Conservation (phyloP, 1,140 invertebrate genomes). For the Aphelinus certus region DNA sequence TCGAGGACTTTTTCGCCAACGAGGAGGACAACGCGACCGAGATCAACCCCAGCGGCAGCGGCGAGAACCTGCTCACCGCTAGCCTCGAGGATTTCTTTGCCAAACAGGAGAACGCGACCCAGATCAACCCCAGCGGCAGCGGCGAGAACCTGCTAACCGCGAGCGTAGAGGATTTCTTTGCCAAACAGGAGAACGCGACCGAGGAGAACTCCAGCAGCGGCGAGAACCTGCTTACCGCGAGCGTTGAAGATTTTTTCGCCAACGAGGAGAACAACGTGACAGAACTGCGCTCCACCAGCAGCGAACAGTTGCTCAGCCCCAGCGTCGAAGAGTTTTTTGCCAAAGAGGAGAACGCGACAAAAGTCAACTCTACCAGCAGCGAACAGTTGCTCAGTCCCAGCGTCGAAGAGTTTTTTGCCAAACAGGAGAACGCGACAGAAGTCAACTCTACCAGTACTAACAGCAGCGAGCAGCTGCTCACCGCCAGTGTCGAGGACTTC, state of each 20-base stretch:
- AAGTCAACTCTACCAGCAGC: no score
- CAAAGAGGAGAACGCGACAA: no score
- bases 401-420: no score
- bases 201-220: background rate
- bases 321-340: no score
- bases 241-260: background rate
- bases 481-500: background rate
- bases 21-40: background rate
- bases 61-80: background rate
- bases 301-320: no score
- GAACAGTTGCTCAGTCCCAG: no score
- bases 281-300: no score
- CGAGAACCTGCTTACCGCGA: background rate
- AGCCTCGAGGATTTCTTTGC: constrained; percentile 1
- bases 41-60: background rate
- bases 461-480: background rate
- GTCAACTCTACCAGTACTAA: no score
- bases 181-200: no score
- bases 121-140: background rate
- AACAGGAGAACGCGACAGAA: no score
- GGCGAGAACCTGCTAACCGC: background rate
- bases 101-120: no score
- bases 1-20: background rate
- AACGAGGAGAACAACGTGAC: background rate
- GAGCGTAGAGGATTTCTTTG: constrained; percentile 2